phyloP scores from a whole-genome alignment of 1,140 invertebrate species.

The Drosophila novamexicana region DNA sequence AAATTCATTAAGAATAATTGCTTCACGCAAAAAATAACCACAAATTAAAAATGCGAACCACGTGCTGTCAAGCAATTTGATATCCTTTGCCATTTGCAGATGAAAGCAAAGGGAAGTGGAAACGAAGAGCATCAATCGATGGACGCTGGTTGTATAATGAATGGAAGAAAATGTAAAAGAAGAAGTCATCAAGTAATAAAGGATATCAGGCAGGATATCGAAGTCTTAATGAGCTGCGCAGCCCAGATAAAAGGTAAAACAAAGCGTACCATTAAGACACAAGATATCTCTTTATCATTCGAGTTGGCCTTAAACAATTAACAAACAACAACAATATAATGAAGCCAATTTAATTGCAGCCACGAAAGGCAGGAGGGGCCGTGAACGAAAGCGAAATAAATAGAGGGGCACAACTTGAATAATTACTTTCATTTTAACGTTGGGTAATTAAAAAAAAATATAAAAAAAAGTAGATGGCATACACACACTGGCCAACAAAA shows the following conservation, averaged over 20 bases:
- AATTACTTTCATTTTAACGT: slow-evolving; percentile 80
- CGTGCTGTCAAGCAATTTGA: slow-evolving; percentile 63
- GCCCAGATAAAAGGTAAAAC: slow-evolving; percentile 14
- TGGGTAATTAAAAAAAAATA: slow-evolving; percentile 18
- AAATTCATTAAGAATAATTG: slow-evolving; percentile 40
- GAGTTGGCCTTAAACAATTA: slow-evolving; percentile 67
- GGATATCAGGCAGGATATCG: slow-evolving; percentile 65
- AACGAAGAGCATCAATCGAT: slow-evolving; percentile 43
- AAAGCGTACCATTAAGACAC: slow-evolving; percentile 34
- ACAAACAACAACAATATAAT: slow-evolving; percentile 73
- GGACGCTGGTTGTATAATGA: slow-evolving; percentile 40
- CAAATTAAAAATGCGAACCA: slow-evolving; percentile 51
- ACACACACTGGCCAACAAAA: slow-evolving; percentile 27
- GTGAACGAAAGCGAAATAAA: slow-evolving; percentile 1
- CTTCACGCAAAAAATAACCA: slow-evolving; percentile 5
- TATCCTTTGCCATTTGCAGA: slow-evolving; percentile 53
- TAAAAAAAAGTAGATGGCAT: slow-evolving; percentile 10
- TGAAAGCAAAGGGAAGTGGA: slow-evolving; percentile 17
- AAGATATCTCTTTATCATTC: slow-evolving; percentile 70
- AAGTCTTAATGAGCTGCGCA: slow-evolving; percentile 65
- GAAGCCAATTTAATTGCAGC: slow-evolving; percentile 66
- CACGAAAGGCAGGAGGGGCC: neutral
- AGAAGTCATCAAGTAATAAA: slow-evolving; percentile 76
- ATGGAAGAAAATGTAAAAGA: slow-evolving; percentile 43
- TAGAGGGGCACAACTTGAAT: slow-evolving; percentile 66